Base-by-base conservation (phyloP, 2,113 vertebrate genomes). In the human region DNA sequence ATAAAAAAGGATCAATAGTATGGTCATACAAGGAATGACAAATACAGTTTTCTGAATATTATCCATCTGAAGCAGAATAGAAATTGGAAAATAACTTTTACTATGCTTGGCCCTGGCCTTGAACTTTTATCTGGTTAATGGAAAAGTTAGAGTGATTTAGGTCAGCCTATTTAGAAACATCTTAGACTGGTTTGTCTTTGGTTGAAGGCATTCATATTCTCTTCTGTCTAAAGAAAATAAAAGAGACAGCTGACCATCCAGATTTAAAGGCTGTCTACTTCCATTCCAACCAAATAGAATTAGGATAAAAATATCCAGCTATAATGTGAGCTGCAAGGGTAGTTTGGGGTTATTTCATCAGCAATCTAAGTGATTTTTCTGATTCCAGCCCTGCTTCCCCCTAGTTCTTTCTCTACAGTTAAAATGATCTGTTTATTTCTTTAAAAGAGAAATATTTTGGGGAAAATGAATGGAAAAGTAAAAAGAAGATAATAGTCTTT, bases 221-320 rank as follows among this genome's bases (percentile, higher is more conserved):
- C 7, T 91, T 93, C 38, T 76, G 8, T 88, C 81, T 85, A 48
- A 93, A 81, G 86, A 83, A 95, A 88, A 79, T 55, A 38, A 48
- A 97, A 94, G 59, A 48, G 32, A 38, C 52, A 35, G 40, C 52
- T 50, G 52, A 79, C 59, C 11, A 30, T 84, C 35, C 73, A 25
- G 76, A 89, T 95, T 87, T 84, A 96, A 89, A 93, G 64, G 75
- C 50, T 93, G 72, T 64, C 95, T 84, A 68, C 72, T 97, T 96
- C 92, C 80, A 87, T 93, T 94, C 93, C 94, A 84, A 48, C 35
- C 64, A 78, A 64, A 73, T n/a, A 84, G 83, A 94, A 93, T 96
- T 87, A 95, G 92, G 90, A 72, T 96, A 93, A 94, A 95, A 85
- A 90, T 94, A 81, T 27, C 79, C 70, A 84, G 50, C 66, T 89